Evolutionary conservation across 2,797 vertebrate genomes (phyloP).

Genomic region (Limosa lapponica): DNA sequence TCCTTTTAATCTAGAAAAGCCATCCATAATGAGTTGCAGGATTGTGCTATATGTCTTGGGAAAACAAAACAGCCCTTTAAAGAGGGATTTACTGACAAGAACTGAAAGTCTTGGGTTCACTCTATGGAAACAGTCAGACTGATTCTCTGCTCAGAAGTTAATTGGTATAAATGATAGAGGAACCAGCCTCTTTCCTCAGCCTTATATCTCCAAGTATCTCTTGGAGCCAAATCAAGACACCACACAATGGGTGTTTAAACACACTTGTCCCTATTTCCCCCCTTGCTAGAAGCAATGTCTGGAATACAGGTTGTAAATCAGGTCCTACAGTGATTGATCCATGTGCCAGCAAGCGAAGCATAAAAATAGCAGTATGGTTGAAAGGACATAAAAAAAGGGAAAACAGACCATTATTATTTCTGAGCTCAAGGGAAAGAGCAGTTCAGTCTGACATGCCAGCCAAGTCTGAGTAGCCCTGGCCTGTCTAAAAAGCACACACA

Average conservation of each 20-base stretch:
- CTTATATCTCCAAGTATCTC: background rate
- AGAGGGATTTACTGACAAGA: background rate
- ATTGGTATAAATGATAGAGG: conserved; percentile 25
- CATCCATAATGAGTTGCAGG: background rate
- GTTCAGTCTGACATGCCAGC: background rate
- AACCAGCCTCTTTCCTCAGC: background rate
- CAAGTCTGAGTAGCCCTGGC: background rate
- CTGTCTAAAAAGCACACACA: conserved; percentile 15
- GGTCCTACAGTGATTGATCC: conserved; percentile 26
- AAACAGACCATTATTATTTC: conserved; percentile 40
- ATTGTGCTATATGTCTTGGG: background rate
- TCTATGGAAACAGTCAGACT: background rate
- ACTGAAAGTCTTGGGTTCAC: background rate
- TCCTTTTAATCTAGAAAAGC: conserved; percentile 13
- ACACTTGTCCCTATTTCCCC: background rate
- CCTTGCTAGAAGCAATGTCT: background rate
- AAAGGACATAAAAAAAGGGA: conserved; percentile 26
- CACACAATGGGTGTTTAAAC: conserved; percentile 28
- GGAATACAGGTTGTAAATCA: conserved; percentile 56
- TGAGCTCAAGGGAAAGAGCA: background rate
- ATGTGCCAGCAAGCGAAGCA: conserved; percentile 16
- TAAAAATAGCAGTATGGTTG: conserved; percentile 35
- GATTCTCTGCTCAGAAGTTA: background rate
- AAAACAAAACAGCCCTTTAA: background rate
- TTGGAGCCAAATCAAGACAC: background rate